Conservation (phyloP, 2,113 vertebrate species). For the Stomatorhinus ivindoensis region DNA sequence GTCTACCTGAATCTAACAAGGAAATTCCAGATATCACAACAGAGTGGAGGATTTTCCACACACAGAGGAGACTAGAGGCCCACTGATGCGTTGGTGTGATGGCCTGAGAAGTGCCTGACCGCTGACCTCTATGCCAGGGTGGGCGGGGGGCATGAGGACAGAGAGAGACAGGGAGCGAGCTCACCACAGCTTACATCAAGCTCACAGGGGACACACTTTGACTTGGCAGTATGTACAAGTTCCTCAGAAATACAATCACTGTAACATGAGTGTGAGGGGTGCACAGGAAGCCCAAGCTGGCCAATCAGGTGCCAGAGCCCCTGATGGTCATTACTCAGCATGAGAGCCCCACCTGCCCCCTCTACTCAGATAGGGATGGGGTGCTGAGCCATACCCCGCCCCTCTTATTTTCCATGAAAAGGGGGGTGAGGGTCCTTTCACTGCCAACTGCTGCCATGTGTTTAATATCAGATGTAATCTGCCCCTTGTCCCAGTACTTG, state of each 20-base stretch:
- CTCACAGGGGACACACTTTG: background rate
- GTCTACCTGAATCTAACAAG: background rate
- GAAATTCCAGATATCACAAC: slow-evolving; percentile 3
- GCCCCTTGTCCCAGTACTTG: slow-evolving; percentile 53
- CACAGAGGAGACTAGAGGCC: background rate
- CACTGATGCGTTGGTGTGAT: background rate
- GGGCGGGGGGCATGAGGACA: background rate
- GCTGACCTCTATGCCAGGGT: background rate
- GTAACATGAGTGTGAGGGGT: background rate
- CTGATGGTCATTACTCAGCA: background rate
- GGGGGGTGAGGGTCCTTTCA: slow-evolving; percentile 18
- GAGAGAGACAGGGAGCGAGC: background rate
- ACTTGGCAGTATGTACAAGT: background rate
- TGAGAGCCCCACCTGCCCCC: background rate
- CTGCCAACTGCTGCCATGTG: slow-evolving; percentile 68
- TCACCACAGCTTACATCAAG: background rate
- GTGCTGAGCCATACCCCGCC: slow-evolving; percentile 46
- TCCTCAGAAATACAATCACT: background rate
- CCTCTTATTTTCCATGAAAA: slow-evolving; percentile 22
- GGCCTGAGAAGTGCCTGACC: background rate
- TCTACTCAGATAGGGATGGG: slow-evolving; percentile 39
- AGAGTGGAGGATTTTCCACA: background rate
- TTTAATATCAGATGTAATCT: slow-evolving; percentile 71
- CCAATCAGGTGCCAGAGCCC: background rate
- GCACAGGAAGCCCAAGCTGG: background rate